Evolutionary conservation across 2,113 vertebrate species (phyloP).

Genomic region (Crotalus helleri): DNA sequence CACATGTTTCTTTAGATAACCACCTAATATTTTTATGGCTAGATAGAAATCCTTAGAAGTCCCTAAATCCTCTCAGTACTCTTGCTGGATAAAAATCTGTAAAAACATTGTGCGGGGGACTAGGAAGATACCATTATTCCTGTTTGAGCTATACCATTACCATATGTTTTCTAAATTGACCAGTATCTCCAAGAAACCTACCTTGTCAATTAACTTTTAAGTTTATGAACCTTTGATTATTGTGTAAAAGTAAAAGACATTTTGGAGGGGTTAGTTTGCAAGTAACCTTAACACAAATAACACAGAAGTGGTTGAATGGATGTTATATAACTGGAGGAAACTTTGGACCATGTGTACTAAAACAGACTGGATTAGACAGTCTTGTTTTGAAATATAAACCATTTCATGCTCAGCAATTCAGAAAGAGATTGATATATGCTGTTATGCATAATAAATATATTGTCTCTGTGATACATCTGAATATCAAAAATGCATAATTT

Average conservation of each 20-base stretch:
- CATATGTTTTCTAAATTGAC: background rate
- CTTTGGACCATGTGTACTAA: fast-evolving
- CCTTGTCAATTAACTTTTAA: background rate
- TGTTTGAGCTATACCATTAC: background rate
- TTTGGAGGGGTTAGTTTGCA: background rate
- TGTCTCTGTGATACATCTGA: background rate
- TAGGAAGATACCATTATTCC: too few relatives aligned
- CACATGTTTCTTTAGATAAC: background rate
- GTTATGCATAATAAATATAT: background rate
- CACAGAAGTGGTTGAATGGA: background rate
- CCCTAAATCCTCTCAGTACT: background rate
- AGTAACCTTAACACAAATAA: background rate
- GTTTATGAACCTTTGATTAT: background rate
- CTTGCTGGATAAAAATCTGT: background rate
- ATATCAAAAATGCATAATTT: constrained; percentile 14
- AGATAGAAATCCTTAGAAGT: background rate
- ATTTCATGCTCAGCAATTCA: background rate
- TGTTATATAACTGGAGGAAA: background rate
- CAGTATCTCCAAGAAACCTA: background rate
- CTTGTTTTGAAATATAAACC: background rate
- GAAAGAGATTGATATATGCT: fast-evolving
- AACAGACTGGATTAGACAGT: background rate
- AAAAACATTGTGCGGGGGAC: background rate
- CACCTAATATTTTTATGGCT: background rate
- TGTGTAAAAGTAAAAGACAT: background rate